phyloP scores from a whole-genome alignment of 2,797 vertebrate genomes.

The Micrastur ruficollis region DNA sequence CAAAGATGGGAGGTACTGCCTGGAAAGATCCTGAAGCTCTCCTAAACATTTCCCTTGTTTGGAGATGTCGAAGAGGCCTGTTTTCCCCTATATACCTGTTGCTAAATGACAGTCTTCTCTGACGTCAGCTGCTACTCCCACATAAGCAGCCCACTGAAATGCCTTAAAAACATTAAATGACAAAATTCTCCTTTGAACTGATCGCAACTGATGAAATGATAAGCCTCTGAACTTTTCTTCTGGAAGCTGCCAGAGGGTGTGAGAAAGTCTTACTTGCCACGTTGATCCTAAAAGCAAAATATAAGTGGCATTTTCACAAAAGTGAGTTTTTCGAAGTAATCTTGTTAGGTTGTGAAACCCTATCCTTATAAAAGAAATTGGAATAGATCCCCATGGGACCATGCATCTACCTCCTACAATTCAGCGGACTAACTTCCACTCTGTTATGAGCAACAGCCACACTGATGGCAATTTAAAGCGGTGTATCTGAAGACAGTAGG shows the following conservation, averaged over 20 bases:
- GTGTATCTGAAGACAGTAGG: not conserved
- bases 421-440: not conserved
- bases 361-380: not conserved
- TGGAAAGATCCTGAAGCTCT: not conserved
- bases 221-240: slow-evolving; percentile 30
- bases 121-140: slow-evolving; percentile 2
- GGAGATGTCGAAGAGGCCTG: not conserved
- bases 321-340: not conserved
- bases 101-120: not conserved
- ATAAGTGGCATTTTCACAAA: slow-evolving; percentile 36
- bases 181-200: not conserved
- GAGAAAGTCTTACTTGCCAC: slow-evolving; percentile 26
- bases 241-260: slow-evolving; percentile 14
- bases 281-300: slow-evolving; percentile 44
- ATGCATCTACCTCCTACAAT: not conserved
- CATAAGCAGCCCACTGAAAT: slow-evolving; percentile 7
- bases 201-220: not conserved
- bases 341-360: slow-evolving; percentile 6
- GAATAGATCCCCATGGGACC: not conserved
- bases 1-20: not conserved
- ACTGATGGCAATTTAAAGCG: not conserved
- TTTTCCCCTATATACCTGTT: not conserved
- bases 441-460: not conserved
- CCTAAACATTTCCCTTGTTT: not conserved
- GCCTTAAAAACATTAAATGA: slow-evolving; percentile 19